These are phyloP conservation scores for Hippolais icterina DNA, from an alignment of 2,113 vertebrate genomes.

Conservation along the genomic window DNA sequence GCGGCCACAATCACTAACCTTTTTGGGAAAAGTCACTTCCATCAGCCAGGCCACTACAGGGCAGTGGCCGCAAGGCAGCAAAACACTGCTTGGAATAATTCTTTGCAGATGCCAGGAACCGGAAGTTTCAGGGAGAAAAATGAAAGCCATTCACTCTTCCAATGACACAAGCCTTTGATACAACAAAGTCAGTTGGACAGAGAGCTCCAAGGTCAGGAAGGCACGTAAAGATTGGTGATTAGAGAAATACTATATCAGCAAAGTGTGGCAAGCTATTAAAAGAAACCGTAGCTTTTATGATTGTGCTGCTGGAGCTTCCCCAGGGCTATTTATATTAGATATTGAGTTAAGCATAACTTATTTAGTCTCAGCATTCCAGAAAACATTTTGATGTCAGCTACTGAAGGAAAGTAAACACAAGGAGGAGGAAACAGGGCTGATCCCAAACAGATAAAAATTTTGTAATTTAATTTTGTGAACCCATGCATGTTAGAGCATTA, in stretches of 20 bases:
- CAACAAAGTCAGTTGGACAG: slow-evolving; percentile 75
- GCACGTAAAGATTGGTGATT: slow-evolving; percentile 86
- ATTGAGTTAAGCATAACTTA: slow-evolving; percentile 92
- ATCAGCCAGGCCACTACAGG: slow-evolving; percentile 72
- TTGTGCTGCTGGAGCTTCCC: slow-evolving; percentile 78
- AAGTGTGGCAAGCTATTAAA: slow-evolving; percentile 86
- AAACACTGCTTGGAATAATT: slow-evolving; percentile 81
- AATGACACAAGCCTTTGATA: slow-evolving; percentile 85
- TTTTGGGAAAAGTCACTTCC: slow-evolving; percentile 81
- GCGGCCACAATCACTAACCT: slow-evolving; percentile 81
- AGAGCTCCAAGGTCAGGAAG: slow-evolving; percentile 83
- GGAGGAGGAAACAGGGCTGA: slow-evolving; percentile 80
- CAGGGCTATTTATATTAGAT: slow-evolving; percentile 85
- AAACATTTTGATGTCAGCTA: slow-evolving; percentile 87
- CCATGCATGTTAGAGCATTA: slow-evolving; percentile 70
- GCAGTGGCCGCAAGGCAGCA: slow-evolving; percentile 81
- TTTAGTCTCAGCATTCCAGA: slow-evolving; percentile 84
- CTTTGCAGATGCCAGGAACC: slow-evolving; percentile 86
- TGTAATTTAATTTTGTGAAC: slow-evolving; percentile 85
- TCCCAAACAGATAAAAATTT: slow-evolving; percentile 82
- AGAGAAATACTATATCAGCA: slow-evolving; percentile 86
- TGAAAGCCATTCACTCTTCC: slow-evolving; percentile 86
- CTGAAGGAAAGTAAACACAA: slow-evolving; percentile 85
- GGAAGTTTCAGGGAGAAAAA: slow-evolving; percentile 85
- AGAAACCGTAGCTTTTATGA: slow-evolving; percentile 85